Evolutionary conservation across 2,113 vertebrate species (phyloP).

Genomic region (Paradisaea rubra): DNA sequence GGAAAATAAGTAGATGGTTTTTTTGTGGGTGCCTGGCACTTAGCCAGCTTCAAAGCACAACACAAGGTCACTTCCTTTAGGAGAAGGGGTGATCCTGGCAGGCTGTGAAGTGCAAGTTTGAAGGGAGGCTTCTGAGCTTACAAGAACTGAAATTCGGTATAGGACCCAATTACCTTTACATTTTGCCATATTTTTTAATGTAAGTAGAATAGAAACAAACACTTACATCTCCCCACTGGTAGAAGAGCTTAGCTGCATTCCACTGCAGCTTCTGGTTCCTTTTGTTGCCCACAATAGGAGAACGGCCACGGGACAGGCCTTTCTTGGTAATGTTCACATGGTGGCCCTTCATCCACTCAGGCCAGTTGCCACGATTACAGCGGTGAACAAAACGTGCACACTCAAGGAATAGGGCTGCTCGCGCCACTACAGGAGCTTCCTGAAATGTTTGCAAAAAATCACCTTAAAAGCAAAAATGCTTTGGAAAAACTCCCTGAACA

Average conservation of each 20-base stretch:
- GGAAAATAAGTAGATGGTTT: background rate
- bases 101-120: background rate
- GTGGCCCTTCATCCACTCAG: slow-evolving; percentile 99
- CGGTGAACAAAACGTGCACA: slow-evolving; percentile 96
- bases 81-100: background rate
- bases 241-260: slow-evolving; percentile 97
- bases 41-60: background rate
- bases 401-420: slow-evolving; percentile 93
- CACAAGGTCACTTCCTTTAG: background rate
- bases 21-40: background rate
- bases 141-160: background rate
- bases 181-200: background rate
- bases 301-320: slow-evolving; percentile 90
- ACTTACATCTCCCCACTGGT: slow-evolving; percentile 98
- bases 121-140: background rate
- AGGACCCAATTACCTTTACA: background rate
- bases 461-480: background rate
- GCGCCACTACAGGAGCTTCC: slow-evolving; percentile 94
- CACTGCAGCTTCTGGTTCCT: slow-evolving; percentile 98
- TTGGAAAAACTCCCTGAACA: background rate
- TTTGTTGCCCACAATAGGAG: slow-evolving; percentile 92
- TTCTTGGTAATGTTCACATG: slow-evolving; percentile 96
- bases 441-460: slow-evolving; percentile 33
- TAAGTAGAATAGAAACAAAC: background rate
- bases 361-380: slow-evolving; percentile 98